These are phyloP conservation scores for Corythornis vintsioides DNA, from an alignment of 2,113 vertebrate genomes.

Conservation along the genomic window DNA sequence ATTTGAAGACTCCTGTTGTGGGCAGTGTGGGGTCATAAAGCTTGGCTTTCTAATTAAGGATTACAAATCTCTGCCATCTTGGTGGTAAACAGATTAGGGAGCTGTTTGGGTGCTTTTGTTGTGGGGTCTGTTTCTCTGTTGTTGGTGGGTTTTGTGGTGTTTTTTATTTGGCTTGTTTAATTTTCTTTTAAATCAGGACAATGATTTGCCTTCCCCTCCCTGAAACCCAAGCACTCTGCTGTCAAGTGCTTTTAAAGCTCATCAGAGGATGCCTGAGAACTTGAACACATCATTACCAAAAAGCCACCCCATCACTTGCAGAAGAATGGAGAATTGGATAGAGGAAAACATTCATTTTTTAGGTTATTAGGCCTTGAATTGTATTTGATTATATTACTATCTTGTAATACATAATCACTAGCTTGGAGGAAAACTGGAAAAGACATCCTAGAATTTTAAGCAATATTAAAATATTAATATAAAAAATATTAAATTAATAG, in stretches of 20 bases:
- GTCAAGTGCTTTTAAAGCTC: not conserved
- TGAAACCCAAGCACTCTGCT: not conserved
- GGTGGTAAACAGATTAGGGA: not conserved
- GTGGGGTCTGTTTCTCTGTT: not conserved
- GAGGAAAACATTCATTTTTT: not conserved
- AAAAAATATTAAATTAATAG: not conserved
- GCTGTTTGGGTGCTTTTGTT: not conserved
- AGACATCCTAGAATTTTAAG: not conserved
- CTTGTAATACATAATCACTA: not conserved
- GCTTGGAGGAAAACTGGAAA: not conserved
- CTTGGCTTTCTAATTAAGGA: not conserved
- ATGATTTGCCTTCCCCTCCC: not conserved
- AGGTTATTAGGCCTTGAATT: not conserved
- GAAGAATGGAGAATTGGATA: not conserved
- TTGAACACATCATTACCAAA: not conserved
- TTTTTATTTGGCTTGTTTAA: not conserved
- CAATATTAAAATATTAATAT: no score
- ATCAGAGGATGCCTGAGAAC: not conserved
- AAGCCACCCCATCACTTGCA: not conserved
- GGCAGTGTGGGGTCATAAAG: not conserved
- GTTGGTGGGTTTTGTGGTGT: not conserved
- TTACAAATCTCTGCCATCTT: not conserved
- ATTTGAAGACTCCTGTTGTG: not conserved
- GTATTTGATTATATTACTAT: not conserved
- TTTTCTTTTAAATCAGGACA: not conserved